Evolutionary conservation across 2,113 vertebrate species (phyloP).

Genomic region (Meles meles): DNA sequence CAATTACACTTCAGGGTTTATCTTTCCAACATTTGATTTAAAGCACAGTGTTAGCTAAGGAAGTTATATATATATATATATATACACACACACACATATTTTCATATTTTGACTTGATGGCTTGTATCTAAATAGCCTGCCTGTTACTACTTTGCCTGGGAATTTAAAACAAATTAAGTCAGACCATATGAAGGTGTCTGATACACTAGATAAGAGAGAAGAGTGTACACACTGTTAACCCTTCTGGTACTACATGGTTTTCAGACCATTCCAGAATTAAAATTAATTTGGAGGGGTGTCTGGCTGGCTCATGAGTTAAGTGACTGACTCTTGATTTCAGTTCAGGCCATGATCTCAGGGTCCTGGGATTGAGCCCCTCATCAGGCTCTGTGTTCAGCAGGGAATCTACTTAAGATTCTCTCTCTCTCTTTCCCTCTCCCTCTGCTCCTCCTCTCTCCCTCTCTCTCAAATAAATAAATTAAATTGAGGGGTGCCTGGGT

Average conservation of each 20-base stretch:
- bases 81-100: too few relatives aligned
- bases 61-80: neutral
- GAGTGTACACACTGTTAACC: rapidly evolving
- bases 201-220: neutral
- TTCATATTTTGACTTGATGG: neutral
- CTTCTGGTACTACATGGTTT: neutral
- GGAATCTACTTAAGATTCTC: neutral
- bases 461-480: neutral
- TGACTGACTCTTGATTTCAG: neutral
- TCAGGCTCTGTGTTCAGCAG: neutral
- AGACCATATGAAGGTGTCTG: neutral
- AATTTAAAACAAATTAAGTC: neutral
- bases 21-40: neutral
- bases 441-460: neutral
- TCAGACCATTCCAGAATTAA: neutral
- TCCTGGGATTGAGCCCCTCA: neutral
- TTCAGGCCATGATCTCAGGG: neutral
- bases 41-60: neutral
- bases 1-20: neutral
- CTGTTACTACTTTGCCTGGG: neutral
- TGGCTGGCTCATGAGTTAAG: neutral
- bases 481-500: neutral
- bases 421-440: neutral
- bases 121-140: neutral
- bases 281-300: neutral